Conservation (phyloP, 2,113 vertebrate genomes). For the Mixornis gularis region DNA sequence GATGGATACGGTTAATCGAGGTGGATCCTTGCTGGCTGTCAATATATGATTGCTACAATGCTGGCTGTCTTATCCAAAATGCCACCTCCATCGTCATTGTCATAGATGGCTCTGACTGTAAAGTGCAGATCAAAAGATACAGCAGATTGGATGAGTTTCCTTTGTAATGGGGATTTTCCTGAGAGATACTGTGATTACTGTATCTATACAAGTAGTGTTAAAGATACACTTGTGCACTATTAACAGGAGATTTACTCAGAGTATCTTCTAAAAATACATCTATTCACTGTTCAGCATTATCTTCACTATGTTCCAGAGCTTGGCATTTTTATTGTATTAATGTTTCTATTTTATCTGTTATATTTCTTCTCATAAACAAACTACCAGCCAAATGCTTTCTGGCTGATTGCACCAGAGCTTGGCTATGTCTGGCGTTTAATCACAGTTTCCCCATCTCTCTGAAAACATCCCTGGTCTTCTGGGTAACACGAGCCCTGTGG, state of each 20-base stretch:
- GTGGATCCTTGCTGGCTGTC: neutral
- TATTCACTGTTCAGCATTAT: neutral
- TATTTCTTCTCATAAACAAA: constrained; percentile 14
- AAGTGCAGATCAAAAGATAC: constrained; percentile 4
- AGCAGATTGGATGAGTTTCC: neutral
- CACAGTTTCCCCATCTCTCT: neutral
- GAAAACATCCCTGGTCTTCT: constrained; percentile 22
- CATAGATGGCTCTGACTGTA: neutral
- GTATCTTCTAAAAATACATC: neutral
- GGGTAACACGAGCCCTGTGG: constrained; percentile 37
- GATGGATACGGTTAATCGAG: neutral
- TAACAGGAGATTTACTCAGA: neutral
- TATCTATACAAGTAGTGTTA: neutral
- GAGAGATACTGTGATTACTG: neutral
- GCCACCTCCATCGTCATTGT: neutral
- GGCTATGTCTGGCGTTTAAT: neutral
- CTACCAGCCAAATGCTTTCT: constrained; percentile 18
- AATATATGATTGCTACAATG: neutral
- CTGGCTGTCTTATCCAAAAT: neutral
- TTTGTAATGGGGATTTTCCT: neutral
- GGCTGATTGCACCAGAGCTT: neutral
- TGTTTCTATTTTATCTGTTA: neutral
- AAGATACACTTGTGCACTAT: neutral
- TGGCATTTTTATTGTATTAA: neutral
- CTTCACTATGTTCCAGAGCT: neutral